Percentiles rank a stretch among this genome's conserved stretches.
phyloP scores from a whole-genome alignment of 2,888 invertebrate genomes.

The Lysandra bellargus region DNA sequence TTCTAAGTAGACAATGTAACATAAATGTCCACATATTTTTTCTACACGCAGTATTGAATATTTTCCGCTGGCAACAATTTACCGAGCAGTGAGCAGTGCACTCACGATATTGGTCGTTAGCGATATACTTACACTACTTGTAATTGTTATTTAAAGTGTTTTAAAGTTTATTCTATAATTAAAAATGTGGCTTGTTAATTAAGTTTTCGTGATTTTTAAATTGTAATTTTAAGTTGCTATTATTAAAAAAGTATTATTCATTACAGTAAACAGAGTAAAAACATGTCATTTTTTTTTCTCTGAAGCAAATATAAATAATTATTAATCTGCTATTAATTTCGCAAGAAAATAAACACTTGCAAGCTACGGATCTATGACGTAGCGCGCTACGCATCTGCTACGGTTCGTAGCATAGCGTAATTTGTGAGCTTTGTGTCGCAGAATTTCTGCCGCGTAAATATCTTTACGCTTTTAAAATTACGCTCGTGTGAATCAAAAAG shows the following conservation, averaged over 20 bases:
- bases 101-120: slow-evolving; percentile 30
- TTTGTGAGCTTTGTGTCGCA: too few relatives aligned
- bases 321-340: background rate
- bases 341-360: background rate
- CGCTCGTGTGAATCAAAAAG: too few relatives aligned
- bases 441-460: too few relatives aligned
- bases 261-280: too few relatives aligned
- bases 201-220: too few relatives aligned
- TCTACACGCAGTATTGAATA: slow-evolving; percentile 1
- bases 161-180: background rate
- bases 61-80: background rate
- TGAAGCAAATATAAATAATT: too few relatives aligned
- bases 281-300: too few relatives aligned
- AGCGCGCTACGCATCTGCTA: background rate
- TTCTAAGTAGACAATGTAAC: background rate
- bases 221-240: too few relatives aligned
- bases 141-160: background rate
- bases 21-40: background rate
- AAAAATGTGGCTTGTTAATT: background rate
- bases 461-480: too few relatives aligned
- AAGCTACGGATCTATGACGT: background rate
- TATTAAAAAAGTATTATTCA: too few relatives aligned
- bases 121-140: background rate
- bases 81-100: background rate
- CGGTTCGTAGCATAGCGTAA: background rate